Percentiles rank a stretch among this genome's conserved stretches.
These are phyloP conservation scores for Macaria notata DNA, from an alignment of 2,888 invertebrate species.

Conservation along the genomic window DNA sequence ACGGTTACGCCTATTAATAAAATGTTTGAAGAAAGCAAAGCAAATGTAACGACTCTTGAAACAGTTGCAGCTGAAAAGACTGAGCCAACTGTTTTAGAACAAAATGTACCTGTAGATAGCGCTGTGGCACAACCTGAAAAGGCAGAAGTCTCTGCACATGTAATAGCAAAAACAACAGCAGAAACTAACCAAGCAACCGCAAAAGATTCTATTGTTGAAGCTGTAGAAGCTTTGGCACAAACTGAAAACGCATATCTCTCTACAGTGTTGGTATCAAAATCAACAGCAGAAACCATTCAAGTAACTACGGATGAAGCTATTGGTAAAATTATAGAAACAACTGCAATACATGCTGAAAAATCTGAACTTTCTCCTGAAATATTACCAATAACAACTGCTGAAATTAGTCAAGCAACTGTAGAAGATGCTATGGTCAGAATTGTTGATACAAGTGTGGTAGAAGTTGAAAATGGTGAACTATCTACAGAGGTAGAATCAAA, in stretches of 20 bases:
- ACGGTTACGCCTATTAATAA: not conserved
- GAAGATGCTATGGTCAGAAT: too few relatives aligned
- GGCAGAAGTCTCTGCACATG: slow-evolving; percentile 1
- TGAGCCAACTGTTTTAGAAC: slow-evolving; percentile 26
- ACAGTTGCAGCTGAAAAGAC: slow-evolving; percentile 12
- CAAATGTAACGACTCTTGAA: slow-evolving; percentile 14
- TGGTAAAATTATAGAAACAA: too few relatives aligned
- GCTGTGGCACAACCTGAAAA: not conserved
- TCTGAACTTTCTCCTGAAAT: too few relatives aligned
- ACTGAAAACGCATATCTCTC: not conserved
- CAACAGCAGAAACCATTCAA: too few relatives aligned
- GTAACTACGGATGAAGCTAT: too few relatives aligned
- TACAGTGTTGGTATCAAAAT: too few relatives aligned
- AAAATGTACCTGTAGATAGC: slow-evolving; percentile 17
- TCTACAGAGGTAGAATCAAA: too few relatives aligned
- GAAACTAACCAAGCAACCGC: slow-evolving; percentile 4
- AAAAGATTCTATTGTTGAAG: not conserved
- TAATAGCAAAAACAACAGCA: slow-evolving; percentile 2
- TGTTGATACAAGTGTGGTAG: too few relatives aligned
- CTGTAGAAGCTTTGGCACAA: not conserved
- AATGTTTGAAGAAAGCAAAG: slow-evolving; percentile 14
- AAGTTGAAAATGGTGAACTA: too few relatives aligned
- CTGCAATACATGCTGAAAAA: too few relatives aligned
- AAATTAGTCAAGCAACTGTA: too few relatives aligned
- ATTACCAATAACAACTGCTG: too few relatives aligned